A percentile compares a stretch with the other conserved stretches of the same genome.
Conservation (phyloP, 2,888 invertebrate species). For the Ernsta delagoae region DNA sequence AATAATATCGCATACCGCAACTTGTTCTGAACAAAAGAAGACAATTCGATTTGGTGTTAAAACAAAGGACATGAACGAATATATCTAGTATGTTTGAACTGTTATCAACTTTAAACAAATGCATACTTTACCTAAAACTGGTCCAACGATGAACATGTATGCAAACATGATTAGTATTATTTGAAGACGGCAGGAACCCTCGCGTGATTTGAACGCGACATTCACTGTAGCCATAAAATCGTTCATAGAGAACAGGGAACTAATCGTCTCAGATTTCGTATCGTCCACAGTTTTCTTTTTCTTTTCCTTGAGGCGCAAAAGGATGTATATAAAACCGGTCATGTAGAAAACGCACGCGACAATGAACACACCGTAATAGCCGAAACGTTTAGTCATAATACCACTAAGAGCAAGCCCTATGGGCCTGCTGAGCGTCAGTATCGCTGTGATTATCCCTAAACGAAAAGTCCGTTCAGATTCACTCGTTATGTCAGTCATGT, state of each 20-base stretch:
- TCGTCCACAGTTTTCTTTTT: constrained; percentile 63
- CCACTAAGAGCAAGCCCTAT: constrained; percentile 84
- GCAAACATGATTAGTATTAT: constrained; percentile 74
- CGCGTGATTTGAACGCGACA: constrained; percentile 70
- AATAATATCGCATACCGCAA: constrained; percentile 38
- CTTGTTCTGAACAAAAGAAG: constrained; percentile 29
- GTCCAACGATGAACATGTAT: constrained; percentile 81
- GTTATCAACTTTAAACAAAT: constrained; percentile 26
- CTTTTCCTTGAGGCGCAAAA: constrained; percentile 70
- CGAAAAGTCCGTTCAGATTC: constrained; percentile 86
- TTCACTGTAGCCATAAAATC: constrained; percentile 78
- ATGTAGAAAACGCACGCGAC: constrained; percentile 75
- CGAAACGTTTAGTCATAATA: constrained; percentile 76
- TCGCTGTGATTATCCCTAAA: constrained; percentile 85
- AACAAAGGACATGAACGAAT: constrained; percentile 23
- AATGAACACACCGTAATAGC: constrained; percentile 78
- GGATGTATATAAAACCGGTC: constrained; percentile 73
- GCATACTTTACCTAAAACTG: constrained; percentile 68
- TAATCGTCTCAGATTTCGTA: constrained; percentile 56
- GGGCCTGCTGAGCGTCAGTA: constrained; percentile 80
- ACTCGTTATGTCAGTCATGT: constrained; percentile 85
- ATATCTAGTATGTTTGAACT: constrained; percentile 7
- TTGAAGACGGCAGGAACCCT: constrained; percentile 68
- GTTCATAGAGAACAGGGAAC: constrained; percentile 67
- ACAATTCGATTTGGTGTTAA: constrained; percentile 11